Evolutionary conservation across 2,888 invertebrate species (phyloP).

Genomic region (Thymelicus sylvestris): DNA sequence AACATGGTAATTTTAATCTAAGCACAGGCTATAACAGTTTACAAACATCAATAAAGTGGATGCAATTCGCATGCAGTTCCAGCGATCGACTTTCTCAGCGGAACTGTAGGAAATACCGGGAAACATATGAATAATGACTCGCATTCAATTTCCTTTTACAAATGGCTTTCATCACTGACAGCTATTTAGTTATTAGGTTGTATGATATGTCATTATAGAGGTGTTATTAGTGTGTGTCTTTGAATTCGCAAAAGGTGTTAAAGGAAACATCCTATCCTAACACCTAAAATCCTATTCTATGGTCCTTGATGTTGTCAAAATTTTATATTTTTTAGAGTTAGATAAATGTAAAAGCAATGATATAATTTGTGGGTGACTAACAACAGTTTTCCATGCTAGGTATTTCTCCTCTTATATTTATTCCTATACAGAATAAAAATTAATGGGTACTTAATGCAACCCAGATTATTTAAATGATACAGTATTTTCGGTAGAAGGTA

Average conservation of each 20-base stretch:
- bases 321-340: no score
- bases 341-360: no score
- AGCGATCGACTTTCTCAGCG: constrained; percentile 30
- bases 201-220: not conserved
- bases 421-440: no score
- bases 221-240: not conserved
- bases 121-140: constrained; percentile 34
- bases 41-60: constrained; percentile 1
- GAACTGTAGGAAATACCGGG: constrained; percentile 24
- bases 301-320: no score
- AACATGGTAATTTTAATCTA: not conserved
- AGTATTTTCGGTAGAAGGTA: no score
- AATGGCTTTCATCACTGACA: constrained; percentile 32
- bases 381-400: no score
- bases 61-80: constrained; percentile 24
- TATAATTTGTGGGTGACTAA: no score
- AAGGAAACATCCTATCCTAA: no score
- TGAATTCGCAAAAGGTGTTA: not conserved
- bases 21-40: not conserved
- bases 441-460: no score
- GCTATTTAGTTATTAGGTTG: constrained; percentile 7
- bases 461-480: no score
- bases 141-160: constrained; percentile 37
- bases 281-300: no score
- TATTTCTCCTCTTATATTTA: no score